Base-by-base conservation (phyloP, 2,888 invertebrate species). In the Portevinia maculata region DNA sequence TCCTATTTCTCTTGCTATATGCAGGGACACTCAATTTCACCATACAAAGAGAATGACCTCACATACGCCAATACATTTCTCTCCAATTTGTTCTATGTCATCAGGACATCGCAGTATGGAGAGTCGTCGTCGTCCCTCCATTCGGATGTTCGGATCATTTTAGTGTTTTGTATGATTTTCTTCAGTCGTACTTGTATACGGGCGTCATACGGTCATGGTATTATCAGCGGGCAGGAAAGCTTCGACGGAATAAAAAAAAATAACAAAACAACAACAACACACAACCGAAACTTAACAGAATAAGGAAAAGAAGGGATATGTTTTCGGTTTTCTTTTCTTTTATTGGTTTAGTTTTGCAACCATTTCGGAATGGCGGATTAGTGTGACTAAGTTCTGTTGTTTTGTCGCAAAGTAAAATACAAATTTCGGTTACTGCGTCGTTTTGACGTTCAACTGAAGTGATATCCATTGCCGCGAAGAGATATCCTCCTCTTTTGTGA, bases 181-280 rank as follows among this genome's bases (percentile, higher is more conserved):
- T 89, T 86, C 88, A 90, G 90, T 90, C 90, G 90, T 89, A 89
- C 88, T 89, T 88, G 87, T 86, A 88, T 87, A 89, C 90, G 90
- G 90, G 90, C 90, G 89, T 90, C 87, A 89, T 88, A 88, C 88
- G 89, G 89, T 90, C 88, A 88, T 86, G 88, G 85, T 85, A 86
- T 87, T 78, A 50, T 34, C 11, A 60, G 34, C 59, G 71, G 59
- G 44, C 60, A 46, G 39, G 48, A 53, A 74, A 41, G 46, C 44
- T 48, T 62, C 32, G 74, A 70, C 48, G 73, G 39, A 75, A 79
- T 65, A 65, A 9, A 59, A 67, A 75, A 41, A 44, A 34, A 62
- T 13, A 34, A 24, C 37, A 19, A 28, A 37, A 78, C 21, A 39
- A 17, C 9, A 34, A 48, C 11, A 75, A 44, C 2, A 50, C 30